These are phyloP conservation scores for Phania funesta DNA, from an alignment of 2,888 invertebrate genomes.

Conservation along the genomic window DNA sequence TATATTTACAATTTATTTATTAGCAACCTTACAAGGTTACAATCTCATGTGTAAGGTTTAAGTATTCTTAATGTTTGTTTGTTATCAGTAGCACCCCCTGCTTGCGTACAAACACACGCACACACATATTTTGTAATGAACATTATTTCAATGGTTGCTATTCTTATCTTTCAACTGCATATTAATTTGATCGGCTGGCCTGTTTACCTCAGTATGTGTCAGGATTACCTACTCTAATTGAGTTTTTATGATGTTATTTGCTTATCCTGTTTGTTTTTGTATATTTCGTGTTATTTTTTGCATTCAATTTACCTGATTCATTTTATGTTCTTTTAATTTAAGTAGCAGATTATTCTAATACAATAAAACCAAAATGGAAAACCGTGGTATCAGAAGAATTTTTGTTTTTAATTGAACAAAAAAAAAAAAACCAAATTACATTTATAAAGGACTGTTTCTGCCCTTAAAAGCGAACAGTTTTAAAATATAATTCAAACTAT, in stretches of 20 bases:
- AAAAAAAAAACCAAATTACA: background rate
- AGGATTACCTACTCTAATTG: constrained; percentile 47
- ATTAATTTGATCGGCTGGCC: background rate
- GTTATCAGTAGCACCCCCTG: too few relatives aligned
- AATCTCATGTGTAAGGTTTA: too few relatives aligned
- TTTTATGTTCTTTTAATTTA: background rate
- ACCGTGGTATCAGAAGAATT: background rate
- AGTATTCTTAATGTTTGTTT: too few relatives aligned
- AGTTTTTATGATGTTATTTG: constrained; percentile 38
- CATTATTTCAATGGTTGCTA: too few relatives aligned
- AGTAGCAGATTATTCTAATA: constrained; percentile 13
- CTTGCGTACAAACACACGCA: too few relatives aligned
- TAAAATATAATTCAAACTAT: constrained; percentile 20
- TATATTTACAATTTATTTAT: too few relatives aligned
- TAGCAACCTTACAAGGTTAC: too few relatives aligned
- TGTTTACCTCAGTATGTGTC: constrained; percentile 2
- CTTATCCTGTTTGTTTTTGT: background rate
- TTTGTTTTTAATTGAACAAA: constrained; percentile 10
- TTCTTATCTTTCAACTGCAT: constrained; percentile 8
- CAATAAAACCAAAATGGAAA: constrained; percentile 6
- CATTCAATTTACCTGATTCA: constrained; percentile 24
- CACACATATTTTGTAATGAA: constrained; percentile 25
- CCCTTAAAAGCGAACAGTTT: constrained; percentile 26
- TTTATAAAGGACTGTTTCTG: constrained; percentile 1
- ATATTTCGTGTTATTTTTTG: constrained; percentile 18